These are phyloP conservation scores for Holacanthus passer DNA, from an alignment of 2,113 vertebrate species.

Conservation along the genomic window DNA sequence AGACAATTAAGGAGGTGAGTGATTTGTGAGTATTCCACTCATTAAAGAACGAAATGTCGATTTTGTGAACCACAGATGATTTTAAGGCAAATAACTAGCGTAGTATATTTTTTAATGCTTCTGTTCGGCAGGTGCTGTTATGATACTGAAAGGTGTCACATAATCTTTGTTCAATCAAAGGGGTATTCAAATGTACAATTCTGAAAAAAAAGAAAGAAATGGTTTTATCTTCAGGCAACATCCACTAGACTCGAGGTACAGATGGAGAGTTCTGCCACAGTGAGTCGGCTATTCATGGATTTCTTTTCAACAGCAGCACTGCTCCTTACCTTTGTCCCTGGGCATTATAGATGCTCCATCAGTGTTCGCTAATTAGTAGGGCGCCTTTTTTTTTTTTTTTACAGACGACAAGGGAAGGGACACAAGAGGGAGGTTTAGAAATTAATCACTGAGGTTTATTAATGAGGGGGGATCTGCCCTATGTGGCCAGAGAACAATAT, in stretches of 20 bases:
- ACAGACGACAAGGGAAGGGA: slow-evolving; percentile 66
- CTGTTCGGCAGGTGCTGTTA: neutral
- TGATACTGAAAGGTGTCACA: neutral
- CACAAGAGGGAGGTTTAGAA: slow-evolving; percentile 65
- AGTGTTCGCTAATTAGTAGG: slow-evolving; percentile 77
- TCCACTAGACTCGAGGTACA: neutral
- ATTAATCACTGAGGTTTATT: slow-evolving; percentile 79
- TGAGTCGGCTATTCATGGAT: slow-evolving; percentile 34
- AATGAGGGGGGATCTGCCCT: slow-evolving; percentile 71
- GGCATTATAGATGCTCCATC: slow-evolving; percentile 60
- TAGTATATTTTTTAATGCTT: neutral
- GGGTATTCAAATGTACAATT: neutral
- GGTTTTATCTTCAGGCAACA: neutral
- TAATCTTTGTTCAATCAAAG: neutral
- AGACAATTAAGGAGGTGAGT: slow-evolving; percentile 54
- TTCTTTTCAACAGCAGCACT: slow-evolving; percentile 39
- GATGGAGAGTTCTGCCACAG: slow-evolving; percentile 31
- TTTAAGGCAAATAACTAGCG: neutral
- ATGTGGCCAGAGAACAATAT: slow-evolving; percentile 73
- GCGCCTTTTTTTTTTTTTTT: slow-evolving; percentile 56
- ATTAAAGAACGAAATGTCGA: slow-evolving; percentile 68
- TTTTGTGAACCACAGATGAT: slow-evolving; percentile 37
- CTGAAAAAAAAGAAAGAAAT: neutral
- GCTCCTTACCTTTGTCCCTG: slow-evolving; percentile 38
- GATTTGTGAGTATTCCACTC: slow-evolving; percentile 46